Evolutionary conservation across 2,113 vertebrate genomes (phyloP).

Genomic region (Neolamprologus fasciatus): DNA sequence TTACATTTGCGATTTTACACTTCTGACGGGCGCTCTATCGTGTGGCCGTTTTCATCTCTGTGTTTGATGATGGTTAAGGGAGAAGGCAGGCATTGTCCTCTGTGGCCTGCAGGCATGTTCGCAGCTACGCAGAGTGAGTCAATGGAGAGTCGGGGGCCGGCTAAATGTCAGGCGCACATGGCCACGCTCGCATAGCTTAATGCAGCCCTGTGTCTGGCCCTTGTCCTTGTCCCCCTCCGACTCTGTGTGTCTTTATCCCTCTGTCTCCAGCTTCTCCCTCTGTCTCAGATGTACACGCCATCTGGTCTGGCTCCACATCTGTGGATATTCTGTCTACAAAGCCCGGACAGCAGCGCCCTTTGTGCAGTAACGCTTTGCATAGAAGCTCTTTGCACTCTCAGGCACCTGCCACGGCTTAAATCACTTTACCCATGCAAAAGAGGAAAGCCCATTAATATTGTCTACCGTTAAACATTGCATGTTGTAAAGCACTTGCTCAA

Average conservation of each 20-base stretch:
- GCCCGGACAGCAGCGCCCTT: conserved; percentile 55
- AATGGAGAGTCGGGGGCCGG: conserved; percentile 71
- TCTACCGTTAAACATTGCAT: conserved; percentile 24
- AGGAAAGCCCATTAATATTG: conserved; percentile 42
- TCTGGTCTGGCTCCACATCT: conserved; percentile 70
- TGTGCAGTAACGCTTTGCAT: conserved; percentile 36
- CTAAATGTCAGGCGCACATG: conserved; percentile 83
- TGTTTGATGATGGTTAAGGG: conserved; percentile 81
- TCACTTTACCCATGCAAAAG: conserved; percentile 46
- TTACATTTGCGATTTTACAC: conserved; percentile 78
- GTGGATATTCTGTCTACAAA: conserved; percentile 65
- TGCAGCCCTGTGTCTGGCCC: conserved; percentile 73
- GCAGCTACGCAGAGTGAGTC: conserved; percentile 68
- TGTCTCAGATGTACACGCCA: conserved; percentile 58
- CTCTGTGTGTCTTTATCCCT: conserved; percentile 57
- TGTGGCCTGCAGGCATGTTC: conserved; percentile 79
- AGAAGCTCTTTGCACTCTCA: conserved; percentile 29
- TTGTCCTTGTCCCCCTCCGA: conserved; percentile 36
- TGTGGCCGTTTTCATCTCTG: conserved; percentile 72
- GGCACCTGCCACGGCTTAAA: conserved; percentile 68
- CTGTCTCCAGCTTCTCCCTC: conserved; percentile 53
- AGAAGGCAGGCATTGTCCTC: conserved; percentile 81
- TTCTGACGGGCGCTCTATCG: conserved; percentile 72
- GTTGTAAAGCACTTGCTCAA: conserved; percentile 22
- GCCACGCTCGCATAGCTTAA: conserved; percentile 75